Conservation (phyloP, 2,888 invertebrate genomes). For the Ochropacha duplaris region DNA sequence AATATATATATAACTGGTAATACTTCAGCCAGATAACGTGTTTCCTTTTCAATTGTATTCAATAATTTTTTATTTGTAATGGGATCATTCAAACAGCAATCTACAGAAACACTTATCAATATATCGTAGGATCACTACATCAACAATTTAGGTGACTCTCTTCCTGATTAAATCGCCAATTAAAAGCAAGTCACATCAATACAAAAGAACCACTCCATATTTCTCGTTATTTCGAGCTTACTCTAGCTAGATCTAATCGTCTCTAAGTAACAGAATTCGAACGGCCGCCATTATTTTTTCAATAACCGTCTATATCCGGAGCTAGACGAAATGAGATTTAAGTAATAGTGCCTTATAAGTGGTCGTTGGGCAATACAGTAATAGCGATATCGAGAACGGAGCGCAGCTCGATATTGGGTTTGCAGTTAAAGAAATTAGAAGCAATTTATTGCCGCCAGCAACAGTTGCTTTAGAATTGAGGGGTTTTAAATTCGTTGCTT, state of each 20-base stretch:
- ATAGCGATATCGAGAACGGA: conserved; percentile 7
- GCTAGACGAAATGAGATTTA: conserved; percentile 35
- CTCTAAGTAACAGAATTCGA: not conserved
- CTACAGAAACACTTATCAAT: not conserved
- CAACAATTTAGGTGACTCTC: not conserved
- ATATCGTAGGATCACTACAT: not conserved
- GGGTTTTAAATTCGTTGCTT: conserved; percentile 43
- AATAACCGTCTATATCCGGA: conserved; percentile 12
- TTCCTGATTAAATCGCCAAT: not conserved
- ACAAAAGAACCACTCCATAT: not conserved
- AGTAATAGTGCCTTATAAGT: conserved; percentile 31
- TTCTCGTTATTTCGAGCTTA: not conserved
- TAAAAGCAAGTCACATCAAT: not conserved
- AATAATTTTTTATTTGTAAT: too few species aligned
- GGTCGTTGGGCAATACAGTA: conserved; percentile 17
- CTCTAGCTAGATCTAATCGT: not conserved
- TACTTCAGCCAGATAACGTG: too few species aligned
- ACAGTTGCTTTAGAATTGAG: conserved; percentile 42
- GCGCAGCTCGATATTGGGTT: conserved; percentile 29
- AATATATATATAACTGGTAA: too few species aligned
- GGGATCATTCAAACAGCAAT: too few species aligned
- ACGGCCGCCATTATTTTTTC: conserved; percentile 3
- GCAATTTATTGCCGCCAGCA: conserved; percentile 49
- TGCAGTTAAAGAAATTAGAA: conserved; percentile 51
- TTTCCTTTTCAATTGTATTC: too few species aligned